phyloP scores from a whole-genome alignment of 2,113 vertebrate genomes.

The Ophthalmolycus amberensis region DNA sequence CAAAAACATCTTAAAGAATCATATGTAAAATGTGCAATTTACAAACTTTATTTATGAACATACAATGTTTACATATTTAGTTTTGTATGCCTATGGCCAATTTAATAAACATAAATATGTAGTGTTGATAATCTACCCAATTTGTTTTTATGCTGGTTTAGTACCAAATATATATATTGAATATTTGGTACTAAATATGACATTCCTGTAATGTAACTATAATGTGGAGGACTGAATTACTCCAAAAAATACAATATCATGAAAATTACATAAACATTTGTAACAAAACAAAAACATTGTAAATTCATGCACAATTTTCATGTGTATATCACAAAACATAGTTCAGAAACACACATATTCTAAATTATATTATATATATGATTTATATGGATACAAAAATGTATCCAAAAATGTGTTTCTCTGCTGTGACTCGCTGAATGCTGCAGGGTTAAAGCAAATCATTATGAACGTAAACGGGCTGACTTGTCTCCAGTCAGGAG shows the following conservation, averaged over 20 bases:
- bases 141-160: conserved; percentile 1
- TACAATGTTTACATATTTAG: background rate
- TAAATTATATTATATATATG: background rate
- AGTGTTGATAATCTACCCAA: background rate
- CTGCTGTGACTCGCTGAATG: conserved; percentile 4
- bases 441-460: conserved; percentile 60
- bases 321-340: background rate
- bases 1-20: background rate
- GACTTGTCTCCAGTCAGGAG: conserved; percentile 74
- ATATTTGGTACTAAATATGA: background rate
- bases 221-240: background rate
- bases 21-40: background rate
- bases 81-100: background rate
- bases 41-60: background rate
- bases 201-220: conserved; percentile 3
- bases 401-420: background rate
- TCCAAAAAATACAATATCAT: background rate
- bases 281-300: conserved; percentile 1
- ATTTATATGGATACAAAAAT: background rate
- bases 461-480: conserved; percentile 69
- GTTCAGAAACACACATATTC: background rate
- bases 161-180: conserved; percentile 6
- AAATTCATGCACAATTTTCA: background rate
- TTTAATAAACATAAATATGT: background rate
- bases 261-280: background rate